Base-by-base conservation (phyloP, 2,797 vertebrate genomes). In the Taeniopygia guttata region DNA sequence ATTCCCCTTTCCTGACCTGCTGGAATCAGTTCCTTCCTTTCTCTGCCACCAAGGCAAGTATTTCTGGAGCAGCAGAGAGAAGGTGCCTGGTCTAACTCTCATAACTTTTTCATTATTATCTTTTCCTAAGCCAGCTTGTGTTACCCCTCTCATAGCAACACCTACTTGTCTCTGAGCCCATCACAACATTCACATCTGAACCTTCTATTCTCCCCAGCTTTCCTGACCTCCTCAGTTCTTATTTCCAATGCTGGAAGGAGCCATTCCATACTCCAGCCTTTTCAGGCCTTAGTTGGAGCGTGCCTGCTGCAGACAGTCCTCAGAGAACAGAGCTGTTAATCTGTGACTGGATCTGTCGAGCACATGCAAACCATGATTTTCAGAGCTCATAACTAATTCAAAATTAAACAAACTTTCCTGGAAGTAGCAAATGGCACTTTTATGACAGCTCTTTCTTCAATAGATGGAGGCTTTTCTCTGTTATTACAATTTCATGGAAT, bases 321-420 rank as follows among this genome's bases (percentile, higher is more conserved):
- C 5, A 0, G 79, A 91, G 93, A 83, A 52, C 8, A 21, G 52
- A 89, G 72, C 1, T 88, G 85, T 72, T 85, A 89, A 91, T 86
- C 73, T 90, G 92, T 51, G 89, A 88, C 49, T 0, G 2, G 83
- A 69, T 95, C 83, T 96, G 88, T 54, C 8, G 16, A 93, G 54
- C 69, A 75, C 69, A 94, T 29, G 82, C 45, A 77, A 74, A 63
- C 40, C 68, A 83, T 23, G 52, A 88, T 84, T 80, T 95, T 81
- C 52, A 83, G 85, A 77, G 42, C 32, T 88, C 54, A 34, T 45
- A 64, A 84, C 32, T 63, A 90, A 87, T 52, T 90, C 32, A 86
- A 68, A 94, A 86, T 68, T 22, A 81, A 95, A 60, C 38, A 81
- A 81, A 92, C 16, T 92, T 96, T 94, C 88, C 92, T 92, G 93